These are phyloP conservation scores for Drosophila arizonae DNA, from an alignment of 1,140 invertebrate species.

Conservation along the genomic window DNA sequence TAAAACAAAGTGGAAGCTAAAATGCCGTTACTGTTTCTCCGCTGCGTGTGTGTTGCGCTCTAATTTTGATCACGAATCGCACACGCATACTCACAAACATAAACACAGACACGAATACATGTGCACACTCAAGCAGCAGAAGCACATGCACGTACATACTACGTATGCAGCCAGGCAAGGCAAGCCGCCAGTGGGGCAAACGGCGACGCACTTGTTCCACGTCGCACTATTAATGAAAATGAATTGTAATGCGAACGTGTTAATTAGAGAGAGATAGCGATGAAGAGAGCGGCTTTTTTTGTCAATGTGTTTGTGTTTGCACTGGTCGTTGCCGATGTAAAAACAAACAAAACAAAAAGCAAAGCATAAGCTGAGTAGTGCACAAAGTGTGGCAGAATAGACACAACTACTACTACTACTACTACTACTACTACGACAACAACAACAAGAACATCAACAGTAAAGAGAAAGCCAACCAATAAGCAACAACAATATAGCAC, in stretches of 20 bases:
- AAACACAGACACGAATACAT: neutral
- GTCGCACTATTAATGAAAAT: conserved; percentile 69
- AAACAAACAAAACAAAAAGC: conserved; percentile 49
- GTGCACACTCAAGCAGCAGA: neutral
- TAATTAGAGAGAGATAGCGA: conserved; percentile 51
- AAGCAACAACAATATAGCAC: conserved; percentile 34
- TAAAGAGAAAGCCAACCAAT: conserved; percentile 50
- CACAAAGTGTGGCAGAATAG: conserved; percentile 37
- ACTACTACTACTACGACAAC: conserved; percentile 5
- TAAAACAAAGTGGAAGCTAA: conserved; percentile 16
- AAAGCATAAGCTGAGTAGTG: conserved; percentile 24
- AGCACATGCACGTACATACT: neutral
- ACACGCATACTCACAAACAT: conserved; percentile 1
- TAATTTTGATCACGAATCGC: conserved; percentile 49
- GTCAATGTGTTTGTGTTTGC: conserved; percentile 33
- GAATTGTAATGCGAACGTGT: conserved; percentile 69
- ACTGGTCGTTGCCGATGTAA: conserved; percentile 25
- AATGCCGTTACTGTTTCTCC: conserved; percentile 60
- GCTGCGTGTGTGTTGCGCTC: conserved; percentile 55
- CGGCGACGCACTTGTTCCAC: conserved; percentile 47
- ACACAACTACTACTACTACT: conserved; percentile 11
- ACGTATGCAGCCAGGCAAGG: conserved; percentile 6
- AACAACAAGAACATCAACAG: conserved; percentile 12
- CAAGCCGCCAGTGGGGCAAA: conserved; percentile 20
- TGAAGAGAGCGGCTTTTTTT: conserved; percentile 17